Base-by-base conservation (phyloP, 2,113 vertebrate genomes). In the Struthio camelus region DNA sequence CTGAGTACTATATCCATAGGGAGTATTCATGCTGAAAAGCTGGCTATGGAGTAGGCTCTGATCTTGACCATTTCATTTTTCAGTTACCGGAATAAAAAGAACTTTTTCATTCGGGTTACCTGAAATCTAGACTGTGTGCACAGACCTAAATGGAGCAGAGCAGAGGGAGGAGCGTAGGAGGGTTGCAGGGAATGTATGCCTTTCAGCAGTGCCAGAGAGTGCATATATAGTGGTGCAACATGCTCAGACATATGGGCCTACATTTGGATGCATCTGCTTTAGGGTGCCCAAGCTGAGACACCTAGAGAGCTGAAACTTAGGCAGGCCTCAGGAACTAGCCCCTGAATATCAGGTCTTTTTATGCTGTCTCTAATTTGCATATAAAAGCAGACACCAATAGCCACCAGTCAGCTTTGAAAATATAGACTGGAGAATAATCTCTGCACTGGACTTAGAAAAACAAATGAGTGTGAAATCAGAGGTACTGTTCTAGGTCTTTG, bases 221-320 rank as follows among this genome's bases (percentile, higher is more conserved):
- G 96, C 94, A 97, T 97, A 97, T 97, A 97, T 97, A 97, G 96
- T 97, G 97, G 93, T 83, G 76, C 96, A 97, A 97, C 97, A 97
- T 97, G 97, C 96, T 97, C 96, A 95, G 78, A 91, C 97, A 97
- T 97, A 97, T 97, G 97, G 96, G 94, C 79, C 87, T 97, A 75
- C 94, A 89, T 97, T 97, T 91, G 96, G 79, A 80, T 94, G 96
- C 85, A 90, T 96, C 95, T 95, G 93, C 50, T 91, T 97, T 97
- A 94, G 87, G 94, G 81, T 86, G 84, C 87, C 94, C 94, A 87
- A 95, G 75, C 93, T 94, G 93, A 97, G 89, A 97, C 95, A 91
- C 95, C 94, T 93, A 93, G 89, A 96, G 95, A 97, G 89, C 78
- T 94, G 93, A 94, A 97, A 94, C 89, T 97, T 94, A 78, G 93